Base-by-base conservation (phyloP, 35 echinoderm and acorn worm genomes). In the Nesometra sesokonis region DNA sequence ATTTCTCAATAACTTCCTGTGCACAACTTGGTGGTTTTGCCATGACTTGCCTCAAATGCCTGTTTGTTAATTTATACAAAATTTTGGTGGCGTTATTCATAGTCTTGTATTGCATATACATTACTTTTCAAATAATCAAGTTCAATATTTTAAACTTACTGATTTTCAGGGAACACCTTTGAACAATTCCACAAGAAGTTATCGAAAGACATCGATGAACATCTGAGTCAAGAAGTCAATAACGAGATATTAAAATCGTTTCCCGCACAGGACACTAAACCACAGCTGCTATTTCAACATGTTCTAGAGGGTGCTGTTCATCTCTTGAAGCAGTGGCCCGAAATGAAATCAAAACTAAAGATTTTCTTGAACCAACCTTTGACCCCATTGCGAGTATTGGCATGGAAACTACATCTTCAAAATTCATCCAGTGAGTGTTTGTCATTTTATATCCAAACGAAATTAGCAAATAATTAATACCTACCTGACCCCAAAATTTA, bases 291-390 rank as follows among this genome's bases (percentile, higher is more conserved):
- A 35, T 67, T 93, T 17, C 31, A 86, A 29, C 88, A 93, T 27
- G 82, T 85, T 31, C 77, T 86, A 52, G 91, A 89, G 38, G 91
- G 88, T 0, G 38, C 88, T 17, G 35, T 91, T 31, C 79, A 78
- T n/a, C 80, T 97, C 31, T 83, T 97, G 15, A 76, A 83, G 33
- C 84, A 88, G 80, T 97, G 94, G 94, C 94, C 94, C 13, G 91
- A 93, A 34, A 90, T 93, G 52, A 97, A 97, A 76, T 81, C 47
- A 67, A 97, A 97, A 80, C 80, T 97, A 0, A 89, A 93, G 31
- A 19, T 67, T 77, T 97, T 89, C 76, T 91, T 97, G 77, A 97
- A 97, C 78, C 89, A 82, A 37, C 37, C 47, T 17, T 78, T 97
- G 57, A 86, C 91, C 9, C 46, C 80, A 36, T 57, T 97, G 0